These are phyloP conservation scores for Melanocharis versteri DNA, from an alignment of 2,113 vertebrate species.

Conservation along the genomic window DNA sequence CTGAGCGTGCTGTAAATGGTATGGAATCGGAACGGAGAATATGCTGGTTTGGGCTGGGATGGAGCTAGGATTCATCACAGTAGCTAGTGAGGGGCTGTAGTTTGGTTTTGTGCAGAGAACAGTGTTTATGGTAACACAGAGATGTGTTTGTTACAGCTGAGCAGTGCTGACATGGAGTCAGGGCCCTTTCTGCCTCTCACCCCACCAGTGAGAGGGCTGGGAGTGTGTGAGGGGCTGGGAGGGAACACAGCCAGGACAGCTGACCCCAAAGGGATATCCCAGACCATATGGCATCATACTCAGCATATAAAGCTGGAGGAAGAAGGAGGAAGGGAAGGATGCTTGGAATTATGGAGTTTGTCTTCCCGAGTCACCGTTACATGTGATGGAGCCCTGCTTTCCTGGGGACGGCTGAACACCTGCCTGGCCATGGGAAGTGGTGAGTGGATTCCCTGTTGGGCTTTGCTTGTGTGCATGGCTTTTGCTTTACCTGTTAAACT, in stretches of 20 bases:
- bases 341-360: not conserved
- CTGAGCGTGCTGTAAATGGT: not conserved
- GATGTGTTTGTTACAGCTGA: not conserved
- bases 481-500: not conserved
- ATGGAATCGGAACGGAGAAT: not conserved
- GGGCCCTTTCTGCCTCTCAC: not conserved
- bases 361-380: not conserved
- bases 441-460: not conserved
- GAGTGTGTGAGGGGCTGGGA: not conserved
- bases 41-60: not conserved
- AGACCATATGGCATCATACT: not conserved
- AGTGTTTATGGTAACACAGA: not conserved
- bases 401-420: not conserved
- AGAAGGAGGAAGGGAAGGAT: not conserved
- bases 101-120: not conserved
- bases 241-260: not conserved
- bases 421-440: not conserved
- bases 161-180: rapidly evolving
- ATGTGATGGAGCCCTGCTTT: not conserved
- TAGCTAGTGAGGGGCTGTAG: not conserved
- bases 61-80: not conserved
- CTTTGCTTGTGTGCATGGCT: not conserved
- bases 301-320: not conserved
- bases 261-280: not conserved
- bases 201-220: not conserved